Evolutionary conservation across 2,113 vertebrate species (phyloP), one percentile per base, ranked within the genome.

Genomic region (Corythornis vintsioides): DNA sequence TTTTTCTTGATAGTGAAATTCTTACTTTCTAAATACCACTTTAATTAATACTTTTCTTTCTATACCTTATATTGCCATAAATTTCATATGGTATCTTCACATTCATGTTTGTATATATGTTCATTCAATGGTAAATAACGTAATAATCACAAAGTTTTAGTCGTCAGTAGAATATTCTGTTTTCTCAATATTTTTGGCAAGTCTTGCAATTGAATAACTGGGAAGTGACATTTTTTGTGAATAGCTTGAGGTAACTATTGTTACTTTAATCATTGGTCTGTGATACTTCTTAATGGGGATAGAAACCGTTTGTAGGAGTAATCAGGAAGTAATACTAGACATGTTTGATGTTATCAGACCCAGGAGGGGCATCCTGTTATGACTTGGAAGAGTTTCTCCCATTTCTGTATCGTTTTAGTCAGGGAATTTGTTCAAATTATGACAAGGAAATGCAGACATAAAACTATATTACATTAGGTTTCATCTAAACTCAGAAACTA

Each of bases 351-450:
- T 1, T 59, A 52, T 86, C 42, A 77, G n/a, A n/a, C 25, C 35
- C 33, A 55, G 6, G 10, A 81, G 80, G 6, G 11, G 8, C 17
- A 25, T 40, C 9, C 5, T 2, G 0, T 24, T 24, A 4, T 15
- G 21, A 45, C 47, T 77, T 66, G 12, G 16, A 57, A 86, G 6
- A 45, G 11, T 80, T 66, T 87, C 69, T 55, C 14, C 7, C 16
- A 25, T 71, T 77, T 77, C 29, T 63, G 12, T 5, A 21, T 19
- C 45, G 55, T 78, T 89, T 87, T 77, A 65, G 31, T 65, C 28
- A 79, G 15, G 4, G 19, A 90, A 48, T 12, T 74, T 42, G 4
- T 91, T 80, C 21, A 67, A 78, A 81, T 56, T 63, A 42, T 56
- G 13, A 42, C 60, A 28, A 71, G 10, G 16, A 86, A 95, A 74